Conservation (phyloP, 2,888 invertebrate genomes). For the Halocaridina rubra region DNA sequence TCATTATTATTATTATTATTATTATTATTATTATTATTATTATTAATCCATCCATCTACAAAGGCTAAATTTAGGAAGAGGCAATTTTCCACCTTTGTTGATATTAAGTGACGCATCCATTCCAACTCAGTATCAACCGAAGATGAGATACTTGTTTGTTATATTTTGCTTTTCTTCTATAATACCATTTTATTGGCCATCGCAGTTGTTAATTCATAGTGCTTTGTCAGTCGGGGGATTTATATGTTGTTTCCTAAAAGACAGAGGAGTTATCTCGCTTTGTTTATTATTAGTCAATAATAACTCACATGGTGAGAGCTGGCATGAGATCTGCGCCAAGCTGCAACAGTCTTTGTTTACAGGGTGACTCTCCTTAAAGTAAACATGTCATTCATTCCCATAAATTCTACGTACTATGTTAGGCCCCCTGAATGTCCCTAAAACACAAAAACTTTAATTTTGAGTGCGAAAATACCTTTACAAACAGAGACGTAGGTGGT, state of each 20-base stretch:
- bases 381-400: neutral
- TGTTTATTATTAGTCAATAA: slow-evolving; percentile 19
- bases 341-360: slow-evolving; percentile 55
- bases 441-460: neutral
- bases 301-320: slow-evolving; percentile 37
- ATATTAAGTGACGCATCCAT: too few relatives aligned
- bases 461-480: neutral
- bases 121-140: too few relatives aligned
- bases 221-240: neutral
- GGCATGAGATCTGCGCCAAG: slow-evolving; percentile 45
- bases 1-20: too few relatives aligned
- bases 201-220: neutral
- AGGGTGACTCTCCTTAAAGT: neutral
- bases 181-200: too few relatives aligned
- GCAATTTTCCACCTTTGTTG: too few relatives aligned
- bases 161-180: too few relatives aligned
- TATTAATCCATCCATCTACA: too few relatives aligned
- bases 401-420: neutral
- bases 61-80: too few relatives aligned
- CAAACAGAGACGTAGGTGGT: neutral
- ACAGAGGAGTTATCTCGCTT: neutral
- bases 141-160: too few relatives aligned
- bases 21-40: too few relatives aligned
- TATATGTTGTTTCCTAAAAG: neutral
- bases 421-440: neutral